Evolutionary conservation across 2,888 invertebrate genomes (phyloP).

Genomic region (Tipula lateralis): DNA sequence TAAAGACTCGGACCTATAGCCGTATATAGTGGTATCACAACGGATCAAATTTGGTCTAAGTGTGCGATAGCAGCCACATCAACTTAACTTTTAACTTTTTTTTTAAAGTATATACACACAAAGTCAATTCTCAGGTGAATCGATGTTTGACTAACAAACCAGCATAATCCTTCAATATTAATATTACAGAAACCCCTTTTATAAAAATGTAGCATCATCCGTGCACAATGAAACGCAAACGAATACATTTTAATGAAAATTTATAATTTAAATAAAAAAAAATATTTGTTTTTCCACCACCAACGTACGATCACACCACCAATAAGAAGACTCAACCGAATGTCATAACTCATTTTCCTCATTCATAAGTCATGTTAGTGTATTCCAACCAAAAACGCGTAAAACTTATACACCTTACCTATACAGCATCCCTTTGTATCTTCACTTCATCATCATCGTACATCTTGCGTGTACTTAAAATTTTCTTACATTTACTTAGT

Average conservation of each 20-base stretch:
- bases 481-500: background rate
- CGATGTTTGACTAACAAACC: background rate
- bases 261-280: background rate
- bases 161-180: background rate
- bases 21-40: too few species aligned
- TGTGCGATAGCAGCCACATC: too few species aligned
- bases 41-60: too few species aligned
- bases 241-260: background rate
- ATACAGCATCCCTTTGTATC: background rate
- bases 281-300: background rate
- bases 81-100: too few species aligned
- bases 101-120: too few species aligned
- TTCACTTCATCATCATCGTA: background rate
- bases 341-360: background rate
- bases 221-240: background rate
- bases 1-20: too few species aligned
- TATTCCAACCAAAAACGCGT: background rate
- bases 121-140: background rate
- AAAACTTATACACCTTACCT: background rate
- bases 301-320: background rate
- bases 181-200: background rate
- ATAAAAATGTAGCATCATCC: background rate
- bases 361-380: slow-evolving; percentile 11
- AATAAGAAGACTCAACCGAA: background rate
- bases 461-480: background rate